Percentiles rank a stretch among this genome's conserved stretches.
Conservation (phyloP, 2,113 vertebrate genomes). For the Festucalex cinctus region DNA sequence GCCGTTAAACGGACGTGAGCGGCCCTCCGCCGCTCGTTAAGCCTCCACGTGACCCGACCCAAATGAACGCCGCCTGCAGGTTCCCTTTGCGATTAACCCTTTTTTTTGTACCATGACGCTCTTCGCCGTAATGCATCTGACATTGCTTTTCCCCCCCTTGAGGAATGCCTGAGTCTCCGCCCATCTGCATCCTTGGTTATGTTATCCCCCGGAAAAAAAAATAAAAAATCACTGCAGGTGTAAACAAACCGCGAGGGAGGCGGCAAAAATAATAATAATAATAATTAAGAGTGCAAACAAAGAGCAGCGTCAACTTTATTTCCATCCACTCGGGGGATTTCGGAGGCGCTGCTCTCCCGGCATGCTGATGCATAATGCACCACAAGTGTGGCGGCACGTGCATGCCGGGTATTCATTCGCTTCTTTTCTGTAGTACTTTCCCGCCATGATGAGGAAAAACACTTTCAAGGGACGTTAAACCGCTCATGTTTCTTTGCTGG, state of each 20-base stretch:
- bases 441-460: neutral
- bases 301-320: constrained; percentile 77
- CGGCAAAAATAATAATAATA: neutral
- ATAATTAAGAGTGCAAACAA: constrained; percentile 75
- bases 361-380: constrained; percentile 68
- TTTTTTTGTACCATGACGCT: constrained; percentile 28
- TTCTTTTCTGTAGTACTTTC: neutral
- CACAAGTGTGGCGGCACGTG: neutral
- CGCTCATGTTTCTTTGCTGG: neutral
- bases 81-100: constrained; percentile 31
- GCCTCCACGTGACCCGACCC: neutral
- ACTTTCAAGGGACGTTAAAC: neutral
- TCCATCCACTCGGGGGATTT: constrained; percentile 75
- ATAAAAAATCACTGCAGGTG: constrained; percentile 73
- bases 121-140: constrained; percentile 27
- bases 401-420: neutral
- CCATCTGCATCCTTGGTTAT: constrained; percentile 58
- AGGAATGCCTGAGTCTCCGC: constrained; percentile 53
- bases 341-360: constrained; percentile 62
- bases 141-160: constrained; percentile 33
- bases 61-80: constrained; percentile 9
- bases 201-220: constrained; percentile 30
- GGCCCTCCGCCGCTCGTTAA: neutral
- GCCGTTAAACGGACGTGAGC: neutral
- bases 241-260: constrained; percentile 52